Conservation (phyloP, 1,140 invertebrate genomes). For the Drepana arcuata region DNA sequence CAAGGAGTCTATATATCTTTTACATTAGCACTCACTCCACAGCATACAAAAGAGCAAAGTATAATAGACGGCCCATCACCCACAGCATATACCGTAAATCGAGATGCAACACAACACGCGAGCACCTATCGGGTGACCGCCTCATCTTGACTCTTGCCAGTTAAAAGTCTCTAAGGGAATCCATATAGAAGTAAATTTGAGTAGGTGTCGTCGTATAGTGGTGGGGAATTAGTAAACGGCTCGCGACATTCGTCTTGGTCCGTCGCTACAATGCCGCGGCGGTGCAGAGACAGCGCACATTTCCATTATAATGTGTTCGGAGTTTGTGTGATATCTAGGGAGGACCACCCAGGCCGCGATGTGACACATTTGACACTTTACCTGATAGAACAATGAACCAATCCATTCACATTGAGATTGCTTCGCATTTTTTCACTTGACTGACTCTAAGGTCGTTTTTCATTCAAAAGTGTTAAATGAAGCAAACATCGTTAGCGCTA, state of each 20-base stretch:
- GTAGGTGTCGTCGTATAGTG: constrained; percentile 16
- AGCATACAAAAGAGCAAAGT: constrained; percentile 10
- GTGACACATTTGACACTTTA: constrained; percentile 52
- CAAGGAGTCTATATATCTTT: no score
- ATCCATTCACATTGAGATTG: neutral
- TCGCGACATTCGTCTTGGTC: constrained; percentile 54
- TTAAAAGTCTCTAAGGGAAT: no score
- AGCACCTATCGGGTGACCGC: constrained; percentile 19
- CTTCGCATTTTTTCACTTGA: no score
- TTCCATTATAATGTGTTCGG: constrained; percentile 64
- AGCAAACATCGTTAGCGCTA: no score
- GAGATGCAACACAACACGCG: constrained; percentile 33
- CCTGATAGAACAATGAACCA: constrained; percentile 48
- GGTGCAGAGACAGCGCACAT: constrained; percentile 40
- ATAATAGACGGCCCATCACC: constrained; percentile 29
- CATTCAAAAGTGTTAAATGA: no score
- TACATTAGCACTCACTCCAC: constrained; percentile 23
- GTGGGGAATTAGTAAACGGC: constrained; percentile 17
- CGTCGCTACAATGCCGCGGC: constrained; percentile 35
- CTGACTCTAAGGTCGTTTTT: no score
- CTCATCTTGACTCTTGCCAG: constrained; percentile 19
- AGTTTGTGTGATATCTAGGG: constrained; percentile 56
- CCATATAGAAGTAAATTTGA: no score
- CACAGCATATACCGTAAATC: constrained; percentile 37
- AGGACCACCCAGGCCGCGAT: constrained; percentile 52